A percentile compares a stretch with the other conserved stretches of the same genome.
Evolutionary conservation across 2,888 invertebrate genomes (phyloP).

Genomic region (Fragum whitleyi): DNA sequence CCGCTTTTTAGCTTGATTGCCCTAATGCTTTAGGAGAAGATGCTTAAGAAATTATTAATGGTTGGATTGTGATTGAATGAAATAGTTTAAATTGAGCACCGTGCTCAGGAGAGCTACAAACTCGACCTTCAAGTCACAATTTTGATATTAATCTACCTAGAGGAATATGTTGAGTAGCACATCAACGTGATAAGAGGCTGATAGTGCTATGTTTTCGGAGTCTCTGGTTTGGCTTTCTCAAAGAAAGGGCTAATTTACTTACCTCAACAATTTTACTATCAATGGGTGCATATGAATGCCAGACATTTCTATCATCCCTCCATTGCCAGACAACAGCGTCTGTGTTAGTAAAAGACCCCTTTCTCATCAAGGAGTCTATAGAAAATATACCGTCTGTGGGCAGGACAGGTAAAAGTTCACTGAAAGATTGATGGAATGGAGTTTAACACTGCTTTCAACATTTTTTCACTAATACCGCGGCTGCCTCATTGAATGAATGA

Average conservation of each 20-base stretch:
- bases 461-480: slow-evolving; percentile 5
- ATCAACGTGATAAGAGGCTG: too few relatives aligned
- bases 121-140: too few relatives aligned
- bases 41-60: slow-evolving; percentile 14
- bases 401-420: slow-evolving; percentile 97
- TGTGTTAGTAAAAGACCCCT: slow-evolving; percentile 86
- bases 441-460: too few relatives aligned
- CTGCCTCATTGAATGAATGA: too few relatives aligned
- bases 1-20: too few relatives aligned
- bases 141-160: too few relatives aligned
- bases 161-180: too few relatives aligned
- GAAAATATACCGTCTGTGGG: slow-evolving; percentile 98
- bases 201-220: too few relatives aligned
- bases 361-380: slow-evolving; percentile 92
- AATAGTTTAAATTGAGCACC: too few relatives aligned
- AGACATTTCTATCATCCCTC: slow-evolving; percentile 96
- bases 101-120: background rate
- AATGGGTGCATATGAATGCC: slow-evolving; percentile 96
- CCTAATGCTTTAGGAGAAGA: too few relatives aligned
- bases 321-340: slow-evolving; percentile 98
- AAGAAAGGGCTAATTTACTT: slow-evolving; percentile 25
- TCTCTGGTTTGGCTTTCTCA: too few relatives aligned
- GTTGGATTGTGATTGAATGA: background rate
- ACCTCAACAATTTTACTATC: slow-evolving; percentile 97
- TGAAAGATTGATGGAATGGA: too few relatives aligned